phyloP scores from a whole-genome alignment of 2,888 invertebrate species.

The Eupithecia subfuscata region DNA sequence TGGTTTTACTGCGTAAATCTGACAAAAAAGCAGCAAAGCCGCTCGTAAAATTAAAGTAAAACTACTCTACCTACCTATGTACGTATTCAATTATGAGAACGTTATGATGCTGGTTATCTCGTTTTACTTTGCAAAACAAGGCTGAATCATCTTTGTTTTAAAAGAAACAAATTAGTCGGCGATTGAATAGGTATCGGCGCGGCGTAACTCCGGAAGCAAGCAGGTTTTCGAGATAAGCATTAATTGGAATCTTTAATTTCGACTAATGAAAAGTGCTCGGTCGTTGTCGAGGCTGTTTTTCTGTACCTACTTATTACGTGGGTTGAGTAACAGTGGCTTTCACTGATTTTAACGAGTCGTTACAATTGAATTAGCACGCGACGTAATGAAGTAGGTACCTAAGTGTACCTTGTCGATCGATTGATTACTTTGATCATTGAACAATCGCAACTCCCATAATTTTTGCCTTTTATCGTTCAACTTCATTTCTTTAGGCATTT shows the following conservation, averaged over 20 bases:
- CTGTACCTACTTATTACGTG: constrained; percentile 61
- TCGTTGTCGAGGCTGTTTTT: constrained; percentile 59
- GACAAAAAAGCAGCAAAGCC: not conserved
- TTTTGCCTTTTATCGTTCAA: not conserved
- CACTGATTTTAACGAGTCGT: constrained; percentile 69
- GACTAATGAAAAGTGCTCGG: constrained; percentile 68
- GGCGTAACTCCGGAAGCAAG: constrained; percentile 81
- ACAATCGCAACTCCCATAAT: not conserved
- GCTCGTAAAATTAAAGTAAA: constrained; percentile 31
- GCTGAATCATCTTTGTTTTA: constrained; percentile 46
- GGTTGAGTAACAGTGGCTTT: constrained; percentile 75
- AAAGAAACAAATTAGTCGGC: constrained; percentile 64
- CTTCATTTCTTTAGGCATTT: not conserved
- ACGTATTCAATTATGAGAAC: constrained; percentile 4
- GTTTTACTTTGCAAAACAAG: constrained; percentile 27
- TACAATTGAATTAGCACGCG: constrained; percentile 72
- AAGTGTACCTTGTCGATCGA: constrained; percentile 51
- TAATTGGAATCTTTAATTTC: constrained; percentile 77
- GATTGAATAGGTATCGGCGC: constrained; percentile 66
- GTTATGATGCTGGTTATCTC: constrained; percentile 8
- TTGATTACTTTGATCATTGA: constrained; percentile 47
- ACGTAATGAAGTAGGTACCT: constrained; percentile 60
- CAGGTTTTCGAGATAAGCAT: constrained; percentile 75
- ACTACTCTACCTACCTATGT: not conserved
- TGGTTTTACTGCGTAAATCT: not conserved